phyloP scores from a whole-genome alignment of 2,888 invertebrate genomes.

The Phymatocera aterrima region DNA sequence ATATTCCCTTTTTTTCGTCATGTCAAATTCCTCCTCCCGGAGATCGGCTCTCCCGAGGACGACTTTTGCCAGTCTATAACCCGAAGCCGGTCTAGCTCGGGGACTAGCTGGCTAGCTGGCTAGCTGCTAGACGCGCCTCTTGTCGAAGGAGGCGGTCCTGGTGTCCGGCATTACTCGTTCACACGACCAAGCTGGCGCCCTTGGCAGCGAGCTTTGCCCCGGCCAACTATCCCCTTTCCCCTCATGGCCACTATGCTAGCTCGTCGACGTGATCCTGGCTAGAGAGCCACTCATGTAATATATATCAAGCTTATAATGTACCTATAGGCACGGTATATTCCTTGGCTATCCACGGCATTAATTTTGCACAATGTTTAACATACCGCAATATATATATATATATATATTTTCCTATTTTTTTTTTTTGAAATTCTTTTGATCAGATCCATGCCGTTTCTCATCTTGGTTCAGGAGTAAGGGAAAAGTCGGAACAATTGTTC shows the following conservation, averaged over 20 bases:
- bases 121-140: constrained; percentile 26
- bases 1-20: background rate
- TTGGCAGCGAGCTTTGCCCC: constrained; percentile 64
- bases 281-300: constrained; percentile 32
- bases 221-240: constrained; percentile 50
- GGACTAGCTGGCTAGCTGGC: constrained; percentile 54
- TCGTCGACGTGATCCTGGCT: constrained; percentile 32
- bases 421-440: too few relatives aligned
- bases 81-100: constrained; percentile 59
- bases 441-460: too few relatives aligned
- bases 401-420: too few relatives aligned
- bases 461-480: too few relatives aligned
- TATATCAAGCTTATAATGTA: constrained; percentile 1
- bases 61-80: constrained; percentile 37
- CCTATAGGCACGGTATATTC: constrained; percentile 1
- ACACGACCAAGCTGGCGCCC: constrained; percentile 61
- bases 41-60: constrained; percentile 8
- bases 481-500: too few relatives aligned
- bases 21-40: constrained; percentile 28
- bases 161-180: constrained; percentile 42
- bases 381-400: too few relatives aligned
- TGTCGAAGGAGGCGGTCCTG: constrained; percentile 51
- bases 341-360: too few relatives aligned
- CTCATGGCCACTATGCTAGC: constrained; percentile 14
- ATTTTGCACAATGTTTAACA: too few relatives aligned